These are phyloP conservation scores for Malacoraja senta DNA, from an alignment of 2,797 vertebrate genomes.

Conservation along the genomic window DNA sequence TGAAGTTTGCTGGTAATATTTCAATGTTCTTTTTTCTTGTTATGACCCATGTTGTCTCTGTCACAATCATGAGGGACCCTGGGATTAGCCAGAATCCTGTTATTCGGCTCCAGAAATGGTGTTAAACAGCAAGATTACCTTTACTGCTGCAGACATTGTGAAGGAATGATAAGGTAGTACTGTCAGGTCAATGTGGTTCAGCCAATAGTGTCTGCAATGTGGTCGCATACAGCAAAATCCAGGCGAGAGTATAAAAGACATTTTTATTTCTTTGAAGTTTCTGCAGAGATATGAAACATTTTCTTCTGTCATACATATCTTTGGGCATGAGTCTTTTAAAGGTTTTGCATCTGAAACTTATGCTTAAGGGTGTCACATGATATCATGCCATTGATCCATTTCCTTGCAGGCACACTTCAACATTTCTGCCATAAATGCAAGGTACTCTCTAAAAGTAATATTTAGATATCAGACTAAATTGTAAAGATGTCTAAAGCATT, in stretches of 20 bases:
- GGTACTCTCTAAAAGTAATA: neutral
- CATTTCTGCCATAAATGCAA: neutral
- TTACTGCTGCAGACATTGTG: no score
- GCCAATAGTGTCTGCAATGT: no score
- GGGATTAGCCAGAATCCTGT: no score
- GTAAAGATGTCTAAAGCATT: neutral
- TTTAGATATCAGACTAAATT: neutral
- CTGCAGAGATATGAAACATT: neutral
- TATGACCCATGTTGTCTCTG: no score
- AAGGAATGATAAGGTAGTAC: no score
- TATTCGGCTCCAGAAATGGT: no score
- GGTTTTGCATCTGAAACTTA: neutral
- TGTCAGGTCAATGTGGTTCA: no score
- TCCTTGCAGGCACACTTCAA: neutral
- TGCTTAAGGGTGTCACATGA: neutral
- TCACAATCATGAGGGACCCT: no score
- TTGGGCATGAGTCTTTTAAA: neutral
- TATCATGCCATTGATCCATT: neutral
- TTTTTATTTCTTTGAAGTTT: neutral
- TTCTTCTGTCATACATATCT: neutral
- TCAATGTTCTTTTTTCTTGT: no score
- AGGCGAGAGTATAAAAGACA: neutral
- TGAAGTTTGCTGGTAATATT: no score
- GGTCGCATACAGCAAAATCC: no score
- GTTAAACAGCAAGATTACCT: no score